These are phyloP conservation scores for Helicoverpa armigera DNA, from an alignment of 1,140 invertebrate genomes.

Conservation along the genomic window DNA sequence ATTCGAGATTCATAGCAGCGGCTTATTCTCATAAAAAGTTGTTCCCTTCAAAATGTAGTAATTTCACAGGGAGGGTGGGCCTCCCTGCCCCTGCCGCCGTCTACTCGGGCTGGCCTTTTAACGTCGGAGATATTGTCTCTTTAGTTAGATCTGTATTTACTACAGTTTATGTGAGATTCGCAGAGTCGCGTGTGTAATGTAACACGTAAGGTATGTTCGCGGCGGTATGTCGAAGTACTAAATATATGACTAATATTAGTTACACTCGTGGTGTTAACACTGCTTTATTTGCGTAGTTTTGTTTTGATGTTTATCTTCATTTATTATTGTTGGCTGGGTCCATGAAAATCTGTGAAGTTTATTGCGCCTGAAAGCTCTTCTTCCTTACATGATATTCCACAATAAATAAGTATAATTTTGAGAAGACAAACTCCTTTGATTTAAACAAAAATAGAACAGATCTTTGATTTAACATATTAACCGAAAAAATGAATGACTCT, in stretches of 20 bases:
- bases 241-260: conserved; percentile 33
- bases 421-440: no score
- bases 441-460: not conserved
- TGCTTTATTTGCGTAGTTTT: not conserved
- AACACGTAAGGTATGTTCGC: conserved; percentile 7
- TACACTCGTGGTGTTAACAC: not conserved
- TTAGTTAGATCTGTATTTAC: conserved; percentile 85
- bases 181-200: conserved; percentile 54
- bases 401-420: no score
- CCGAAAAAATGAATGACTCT: no score
- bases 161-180: conserved; percentile 70
- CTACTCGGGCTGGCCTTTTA: conserved; percentile 82
- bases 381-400: no score
- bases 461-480: not conserved
- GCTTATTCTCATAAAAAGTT: conserved; percentile 86
- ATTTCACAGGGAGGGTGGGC: conserved; percentile 78
- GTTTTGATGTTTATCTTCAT: conserved; percentile 27
- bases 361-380: not conserved
- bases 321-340: conserved; percentile 10
- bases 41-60: conserved; percentile 86
- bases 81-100: conserved; percentile 61
- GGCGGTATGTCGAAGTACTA: conserved; percentile 9
- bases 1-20: conserved; percentile 85
- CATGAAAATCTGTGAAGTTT: not conserved
- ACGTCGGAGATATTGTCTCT: conserved; percentile 85